phyloP scores from a whole-genome alignment of 2,797 vertebrate genomes.

The Prunella strophiata region DNA sequence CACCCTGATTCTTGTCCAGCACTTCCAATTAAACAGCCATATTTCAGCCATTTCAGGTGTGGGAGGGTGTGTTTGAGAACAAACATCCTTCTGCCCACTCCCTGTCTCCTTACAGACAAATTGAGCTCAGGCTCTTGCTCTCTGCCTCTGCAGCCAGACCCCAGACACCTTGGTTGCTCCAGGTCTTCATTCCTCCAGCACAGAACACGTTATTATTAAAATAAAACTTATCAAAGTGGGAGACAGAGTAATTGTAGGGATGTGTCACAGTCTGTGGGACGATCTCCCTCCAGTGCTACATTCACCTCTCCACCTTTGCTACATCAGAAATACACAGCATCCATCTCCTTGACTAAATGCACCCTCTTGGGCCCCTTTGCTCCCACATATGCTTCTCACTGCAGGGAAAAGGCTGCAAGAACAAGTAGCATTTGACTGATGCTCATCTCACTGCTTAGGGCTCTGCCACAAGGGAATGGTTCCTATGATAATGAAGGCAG shows the following conservation, averaged over 20 bases:
- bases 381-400: neutral
- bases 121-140: neutral
- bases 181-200: neutral
- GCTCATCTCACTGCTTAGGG: conserved; percentile 10
- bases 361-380: neutral
- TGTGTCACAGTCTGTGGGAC: neutral
- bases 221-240: neutral
- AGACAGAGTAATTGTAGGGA: conserved; percentile 16
- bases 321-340: neutral
- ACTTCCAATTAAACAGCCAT: neutral
- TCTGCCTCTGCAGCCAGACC: neutral
- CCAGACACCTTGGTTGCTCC: neutral
- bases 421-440: conserved; percentile 31
- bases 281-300: neutral
- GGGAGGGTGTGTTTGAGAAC: neutral
- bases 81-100: neutral
- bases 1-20: neutral
- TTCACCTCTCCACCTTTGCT: conserved; percentile 20
- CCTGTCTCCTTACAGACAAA: neutral
- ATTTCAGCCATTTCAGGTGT: neutral
- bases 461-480: conserved; percentile 1
- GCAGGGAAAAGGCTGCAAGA: neutral
- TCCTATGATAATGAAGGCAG: conserved; percentile 42
- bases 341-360: conserved; percentile 12
- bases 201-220: neutral